Evolutionary conservation across 2,888 invertebrate genomes (phyloP).

Genomic region (Theretra japonica): DNA sequence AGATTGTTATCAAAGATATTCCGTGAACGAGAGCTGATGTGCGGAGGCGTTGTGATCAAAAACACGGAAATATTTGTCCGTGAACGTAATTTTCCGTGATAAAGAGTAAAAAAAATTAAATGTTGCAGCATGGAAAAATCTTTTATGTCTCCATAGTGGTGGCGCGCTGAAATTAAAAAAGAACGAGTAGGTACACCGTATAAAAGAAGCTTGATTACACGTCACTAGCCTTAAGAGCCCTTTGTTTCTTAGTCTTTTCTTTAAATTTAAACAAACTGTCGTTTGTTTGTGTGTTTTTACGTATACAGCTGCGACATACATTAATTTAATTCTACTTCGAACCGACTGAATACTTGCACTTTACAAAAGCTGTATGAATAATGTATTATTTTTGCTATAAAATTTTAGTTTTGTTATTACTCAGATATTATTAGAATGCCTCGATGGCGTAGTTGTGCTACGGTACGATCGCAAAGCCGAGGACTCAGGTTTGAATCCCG

Average conservation of each 20-base stretch:
- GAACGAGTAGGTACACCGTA: slow-evolving; percentile 56
- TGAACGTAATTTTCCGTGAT: slow-evolving; percentile 19
- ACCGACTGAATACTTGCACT: background rate
- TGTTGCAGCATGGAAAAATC: slow-evolving; percentile 40
- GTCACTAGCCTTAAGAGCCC: slow-evolving; percentile 64
- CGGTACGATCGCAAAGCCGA: too few species aligned
- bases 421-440: too few species aligned
- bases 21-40: background rate
- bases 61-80: slow-evolving; percentile 12
- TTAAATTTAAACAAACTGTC: slow-evolving; percentile 25
- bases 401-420: too few species aligned
- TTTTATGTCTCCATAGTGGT: slow-evolving; percentile 45
- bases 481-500: too few species aligned
- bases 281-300: slow-evolving; percentile 13
- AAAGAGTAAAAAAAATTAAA: slow-evolving; percentile 25
- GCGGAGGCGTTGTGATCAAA: background rate
- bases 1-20: slow-evolving; percentile 1
- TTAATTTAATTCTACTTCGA: background rate
- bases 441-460: too few species aligned
- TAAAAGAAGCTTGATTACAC: slow-evolving; percentile 75
- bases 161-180: slow-evolving; percentile 61
- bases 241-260: slow-evolving; percentile 59
- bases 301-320: background rate
- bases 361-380: background rate
- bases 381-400: background rate